phyloP scores from a whole-genome alignment of 2,888 invertebrate genomes.

The Hemithea aestivaria region DNA sequence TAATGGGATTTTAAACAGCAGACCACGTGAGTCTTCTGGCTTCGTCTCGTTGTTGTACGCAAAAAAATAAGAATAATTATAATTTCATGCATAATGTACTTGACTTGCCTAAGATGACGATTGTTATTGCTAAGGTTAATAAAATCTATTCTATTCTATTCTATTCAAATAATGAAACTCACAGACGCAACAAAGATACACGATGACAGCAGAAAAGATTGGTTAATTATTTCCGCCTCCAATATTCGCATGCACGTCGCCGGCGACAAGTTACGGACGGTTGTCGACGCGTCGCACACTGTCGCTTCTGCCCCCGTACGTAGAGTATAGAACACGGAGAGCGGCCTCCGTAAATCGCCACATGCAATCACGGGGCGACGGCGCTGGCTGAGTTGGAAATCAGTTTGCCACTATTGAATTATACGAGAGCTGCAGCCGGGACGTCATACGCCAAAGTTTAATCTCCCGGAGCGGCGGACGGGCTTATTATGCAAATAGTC shows the following conservation, averaged over 20 bases:
- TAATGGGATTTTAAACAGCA: constrained; percentile 66
- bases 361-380: constrained; percentile 55
- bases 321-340: constrained; percentile 10
- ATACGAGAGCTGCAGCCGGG: constrained; percentile 67
- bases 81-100: no score
- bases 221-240: constrained; percentile 55
- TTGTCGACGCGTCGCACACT: no score
- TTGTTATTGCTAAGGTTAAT: no score
- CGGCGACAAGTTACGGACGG: constrained; percentile 4
- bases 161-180: no score
- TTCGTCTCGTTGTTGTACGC: constrained; percentile 45
- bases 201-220: constrained; percentile 41
- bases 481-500: constrained; percentile 75
- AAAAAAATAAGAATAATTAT: constrained; percentile 57
- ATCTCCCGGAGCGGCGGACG: constrained; percentile 68
- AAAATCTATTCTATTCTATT: no score
- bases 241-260: constrained; percentile 45
- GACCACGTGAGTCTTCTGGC: constrained; percentile 42
- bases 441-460: constrained; percentile 75
- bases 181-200: constrained; percentile 25
- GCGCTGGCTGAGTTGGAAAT: constrained; percentile 59
- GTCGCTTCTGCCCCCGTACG: no score
- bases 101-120: no score
- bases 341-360: constrained; percentile 50
- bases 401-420: constrained; percentile 77